phyloP scores from a whole-genome alignment of 2,888 invertebrate genomes.

The Altica lythri region DNA sequence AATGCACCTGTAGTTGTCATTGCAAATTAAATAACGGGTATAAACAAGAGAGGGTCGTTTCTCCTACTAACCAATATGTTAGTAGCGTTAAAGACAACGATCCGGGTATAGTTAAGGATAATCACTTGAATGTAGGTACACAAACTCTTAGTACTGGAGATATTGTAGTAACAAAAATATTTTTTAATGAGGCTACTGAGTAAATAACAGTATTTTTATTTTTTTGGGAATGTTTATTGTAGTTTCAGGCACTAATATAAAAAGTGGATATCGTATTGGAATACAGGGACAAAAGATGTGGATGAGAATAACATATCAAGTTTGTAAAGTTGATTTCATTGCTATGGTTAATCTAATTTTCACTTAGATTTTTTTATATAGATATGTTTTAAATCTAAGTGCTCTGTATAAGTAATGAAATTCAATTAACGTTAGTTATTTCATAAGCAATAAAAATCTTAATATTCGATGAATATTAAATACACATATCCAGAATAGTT shows the following conservation, averaged over 20 bases:
- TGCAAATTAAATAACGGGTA: conserved; percentile 42
- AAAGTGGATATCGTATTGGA: conserved; percentile 5
- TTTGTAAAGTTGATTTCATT: no score
- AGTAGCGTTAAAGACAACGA: conserved; percentile 47
- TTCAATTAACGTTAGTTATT: no score
- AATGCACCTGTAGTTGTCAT: conserved; percentile 62
- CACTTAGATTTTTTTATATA: no score
- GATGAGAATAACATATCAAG: no score
- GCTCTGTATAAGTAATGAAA: no score
- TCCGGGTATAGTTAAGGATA: conserved; percentile 57
- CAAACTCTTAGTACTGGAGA: conserved; percentile 92
- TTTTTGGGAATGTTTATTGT: conserved; percentile 17
- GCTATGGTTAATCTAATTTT: no score
- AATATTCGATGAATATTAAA: no score
- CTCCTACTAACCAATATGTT: conserved; percentile 51
- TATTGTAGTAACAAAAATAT: conserved; percentile 87
- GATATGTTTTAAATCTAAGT: no score
- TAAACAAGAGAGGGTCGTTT: conserved; percentile 49
- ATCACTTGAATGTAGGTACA: conserved; percentile 66
- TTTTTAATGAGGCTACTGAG: conserved; percentile 52
- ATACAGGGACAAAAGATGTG: conserved; percentile 1
- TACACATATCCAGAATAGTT: no score
- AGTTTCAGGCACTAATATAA: conserved; percentile 17
- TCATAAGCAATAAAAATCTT: no score
- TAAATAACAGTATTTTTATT: conserved; percentile 18